phyloP scores from a whole-genome alignment of 2,113 vertebrate genomes.

The Chaenogobius annularis region DNA sequence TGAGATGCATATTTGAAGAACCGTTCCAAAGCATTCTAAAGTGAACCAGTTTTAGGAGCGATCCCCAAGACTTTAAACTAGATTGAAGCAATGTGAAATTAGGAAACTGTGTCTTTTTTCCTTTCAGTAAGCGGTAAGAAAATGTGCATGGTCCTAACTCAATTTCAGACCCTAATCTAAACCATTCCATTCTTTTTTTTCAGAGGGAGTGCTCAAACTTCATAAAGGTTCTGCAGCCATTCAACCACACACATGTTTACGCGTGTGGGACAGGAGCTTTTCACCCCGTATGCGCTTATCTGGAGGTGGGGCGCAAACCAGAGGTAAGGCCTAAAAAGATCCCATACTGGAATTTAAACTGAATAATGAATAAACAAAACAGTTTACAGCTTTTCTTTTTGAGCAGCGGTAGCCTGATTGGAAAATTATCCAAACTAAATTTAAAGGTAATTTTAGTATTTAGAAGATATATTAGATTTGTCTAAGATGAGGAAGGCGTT shows the following conservation, averaged over 20 bases:
- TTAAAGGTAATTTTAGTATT: too few species aligned
- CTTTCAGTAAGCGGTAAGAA: neutral
- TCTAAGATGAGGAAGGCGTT: too few species aligned
- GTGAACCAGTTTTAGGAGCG: too few species aligned
- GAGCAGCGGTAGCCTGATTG: neutral
- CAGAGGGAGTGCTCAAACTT: conserved; percentile 98
- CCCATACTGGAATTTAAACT: neutral
- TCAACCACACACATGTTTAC: conserved; percentile 94
- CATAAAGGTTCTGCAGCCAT: conserved; percentile 91
- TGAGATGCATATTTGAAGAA: too few species aligned
- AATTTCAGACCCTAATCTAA: neutral
- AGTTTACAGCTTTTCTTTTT: neutral
- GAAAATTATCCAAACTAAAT: neutral
- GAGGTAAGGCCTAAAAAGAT: conserved; percentile 79
- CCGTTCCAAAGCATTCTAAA: too few species aligned
- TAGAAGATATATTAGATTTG: too few species aligned
- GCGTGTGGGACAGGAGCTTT: conserved; percentile 96
- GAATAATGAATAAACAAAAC: too few species aligned
- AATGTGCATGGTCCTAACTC: neutral
- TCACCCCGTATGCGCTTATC: conserved; percentile 92
- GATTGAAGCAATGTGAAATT: neutral
- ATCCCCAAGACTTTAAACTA: neutral
- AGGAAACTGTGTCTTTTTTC: neutral
- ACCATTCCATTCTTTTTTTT: neutral
- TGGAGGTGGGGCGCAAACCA: conserved; percentile 90